Conservation (phyloP, 2,888 invertebrate genomes). For the Galerucella pusilla region DNA sequence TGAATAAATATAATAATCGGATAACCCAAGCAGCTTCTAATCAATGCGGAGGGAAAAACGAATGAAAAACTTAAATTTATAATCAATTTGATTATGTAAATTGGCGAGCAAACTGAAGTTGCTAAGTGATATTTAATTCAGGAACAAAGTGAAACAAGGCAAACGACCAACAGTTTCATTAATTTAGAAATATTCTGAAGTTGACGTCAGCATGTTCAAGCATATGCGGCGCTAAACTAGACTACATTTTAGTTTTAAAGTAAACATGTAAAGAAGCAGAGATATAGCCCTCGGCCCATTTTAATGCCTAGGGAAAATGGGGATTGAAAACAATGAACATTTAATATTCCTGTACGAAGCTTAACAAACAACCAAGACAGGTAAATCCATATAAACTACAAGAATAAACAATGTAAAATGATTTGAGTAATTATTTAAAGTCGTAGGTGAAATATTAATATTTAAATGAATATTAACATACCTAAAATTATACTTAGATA, state of each 20-base stretch:
- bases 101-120: slow-evolving; percentile 7
- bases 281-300: neutral
- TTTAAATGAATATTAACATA: neutral
- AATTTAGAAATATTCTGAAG: slow-evolving; percentile 36
- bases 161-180: slow-evolving; percentile 26
- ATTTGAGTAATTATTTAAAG: neutral
- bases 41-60: neutral
- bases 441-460: neutral
- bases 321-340: neutral
- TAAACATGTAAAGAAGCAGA: slow-evolving; percentile 21
- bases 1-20: neutral
- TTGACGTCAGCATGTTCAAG: slow-evolving; percentile 32
- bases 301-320: slow-evolving; percentile 5
- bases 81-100: slow-evolving; percentile 15
- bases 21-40: neutral
- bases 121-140: slow-evolving; percentile 36
- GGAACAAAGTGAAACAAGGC: slow-evolving; percentile 27
- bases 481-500: too few species aligned
- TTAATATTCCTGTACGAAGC: neutral
- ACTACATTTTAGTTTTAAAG: slow-evolving; percentile 32
- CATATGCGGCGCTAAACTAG: slow-evolving; percentile 32
- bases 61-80: slow-evolving; percentile 9
- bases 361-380: neutral
- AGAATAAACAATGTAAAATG: neutral
- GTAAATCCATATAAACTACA: neutral